Conservation (phyloP, 2,113 vertebrate species). For the Solea solea region DNA sequence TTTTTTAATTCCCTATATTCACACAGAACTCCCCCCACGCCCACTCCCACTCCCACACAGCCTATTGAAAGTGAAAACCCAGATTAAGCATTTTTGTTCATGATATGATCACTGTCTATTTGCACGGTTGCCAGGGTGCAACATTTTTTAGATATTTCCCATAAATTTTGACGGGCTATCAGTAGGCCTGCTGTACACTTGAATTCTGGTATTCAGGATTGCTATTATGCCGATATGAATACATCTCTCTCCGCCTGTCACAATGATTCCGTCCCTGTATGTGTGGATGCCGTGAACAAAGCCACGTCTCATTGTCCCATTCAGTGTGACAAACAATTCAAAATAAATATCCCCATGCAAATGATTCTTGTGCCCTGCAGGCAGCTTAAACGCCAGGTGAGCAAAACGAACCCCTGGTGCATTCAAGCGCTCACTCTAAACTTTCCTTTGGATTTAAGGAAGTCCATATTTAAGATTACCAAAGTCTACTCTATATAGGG, state of each 20-base stretch:
- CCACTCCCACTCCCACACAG: constrained; percentile 51
- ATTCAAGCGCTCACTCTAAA: constrained; percentile 28
- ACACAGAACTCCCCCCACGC: constrained; percentile 42
- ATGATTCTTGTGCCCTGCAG: constrained; percentile 39
- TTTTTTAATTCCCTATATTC: constrained; percentile 69
- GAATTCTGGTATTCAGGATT: constrained; percentile 56
- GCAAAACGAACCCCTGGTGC: constrained; percentile 36
- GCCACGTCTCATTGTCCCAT: constrained; percentile 31
- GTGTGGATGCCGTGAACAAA: constrained; percentile 62
- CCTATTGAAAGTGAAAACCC: constrained; percentile 53
- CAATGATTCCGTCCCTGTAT: constrained; percentile 62
- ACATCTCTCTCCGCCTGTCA: constrained; percentile 76
- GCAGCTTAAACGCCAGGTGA: constrained; percentile 40
- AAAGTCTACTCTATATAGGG: no score
- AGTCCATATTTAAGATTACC: neutral
- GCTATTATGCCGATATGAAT: constrained; percentile 77
- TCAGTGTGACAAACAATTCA: constrained; percentile 45
- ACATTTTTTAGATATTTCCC: constrained; percentile 74
- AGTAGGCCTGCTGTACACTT: constrained; percentile 70
- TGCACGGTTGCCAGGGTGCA: constrained; percentile 52
- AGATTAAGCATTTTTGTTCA: constrained; percentile 60
- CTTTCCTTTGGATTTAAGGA: neutral
- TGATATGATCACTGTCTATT: constrained; percentile 52
- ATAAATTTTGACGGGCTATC: constrained; percentile 71
- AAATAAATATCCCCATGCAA: constrained; percentile 65